Percentiles rank a stretch among this genome's conserved stretches.
Evolutionary conservation across 2,797 vertebrate genomes (phyloP).

Genomic region (Galagoides demidoff): DNA sequence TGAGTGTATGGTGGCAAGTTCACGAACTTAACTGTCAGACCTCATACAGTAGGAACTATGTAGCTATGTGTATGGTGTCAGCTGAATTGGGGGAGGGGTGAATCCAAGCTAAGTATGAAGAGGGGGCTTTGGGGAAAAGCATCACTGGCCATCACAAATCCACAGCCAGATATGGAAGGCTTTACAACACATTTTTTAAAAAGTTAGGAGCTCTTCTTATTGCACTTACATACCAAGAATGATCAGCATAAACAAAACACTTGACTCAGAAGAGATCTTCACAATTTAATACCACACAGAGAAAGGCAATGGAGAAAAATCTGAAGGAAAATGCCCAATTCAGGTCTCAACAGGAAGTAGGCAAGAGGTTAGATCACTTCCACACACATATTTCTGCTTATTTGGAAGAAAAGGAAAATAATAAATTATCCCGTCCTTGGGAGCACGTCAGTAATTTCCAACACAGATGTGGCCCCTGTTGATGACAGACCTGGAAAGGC

Average conservation of each 20-base stretch:
- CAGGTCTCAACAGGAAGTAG: not conserved
- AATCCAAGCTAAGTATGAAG: not conserved
- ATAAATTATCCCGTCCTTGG: not conserved
- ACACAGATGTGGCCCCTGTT: not conserved
- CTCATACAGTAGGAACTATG: accelerated
- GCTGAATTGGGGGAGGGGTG: not conserved
- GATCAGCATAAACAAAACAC: not conserved
- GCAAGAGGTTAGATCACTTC: not conserved
- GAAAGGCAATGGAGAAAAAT: not conserved
- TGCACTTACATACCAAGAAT: not conserved
- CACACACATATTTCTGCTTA: not conserved
- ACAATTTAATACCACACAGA: not conserved
- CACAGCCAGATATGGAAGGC: not conserved
- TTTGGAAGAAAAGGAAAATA: slow-evolving; percentile 3
- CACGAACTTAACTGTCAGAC: no score
- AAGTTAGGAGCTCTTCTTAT: not conserved
- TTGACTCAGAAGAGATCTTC: not conserved
- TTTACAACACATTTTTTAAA: not conserved
- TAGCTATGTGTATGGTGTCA: accelerated
- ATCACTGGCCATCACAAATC: not conserved
- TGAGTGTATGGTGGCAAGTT: no score
- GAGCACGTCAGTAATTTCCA: not conserved
- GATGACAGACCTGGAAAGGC: not conserved
- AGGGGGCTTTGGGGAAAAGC: not conserved
- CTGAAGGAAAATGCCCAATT: not conserved